Evolutionary conservation across 2,888 invertebrate genomes (phyloP), one percentile per base, ranked within the genome.

Genomic region (Ophion ellenae): DNA sequence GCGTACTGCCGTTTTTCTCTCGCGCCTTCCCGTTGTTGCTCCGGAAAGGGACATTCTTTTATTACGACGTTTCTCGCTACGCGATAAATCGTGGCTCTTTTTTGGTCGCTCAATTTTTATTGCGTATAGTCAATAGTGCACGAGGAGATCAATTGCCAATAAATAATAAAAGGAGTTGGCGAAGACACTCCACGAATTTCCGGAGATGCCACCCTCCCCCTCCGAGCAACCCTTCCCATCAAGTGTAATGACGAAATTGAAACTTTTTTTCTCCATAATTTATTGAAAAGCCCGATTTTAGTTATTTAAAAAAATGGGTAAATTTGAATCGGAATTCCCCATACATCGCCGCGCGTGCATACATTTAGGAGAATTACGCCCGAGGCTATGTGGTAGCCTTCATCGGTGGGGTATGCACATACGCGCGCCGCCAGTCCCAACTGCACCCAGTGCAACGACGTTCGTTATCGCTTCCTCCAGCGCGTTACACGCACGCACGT

Each of bases 401-500:
- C 83, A 66, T 79, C 64, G 61, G 59, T 71, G 57, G 61, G 61
- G 61, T n/a, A 64, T 53, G 86, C 70, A 81, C 73, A 80, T 76
- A 83, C 47, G 47, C 14, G 14, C 53, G 53, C 53, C 84, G 83
- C 84, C 85, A 81, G 84, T 83, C 76, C 86, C 87, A 87, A 87
- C 88, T 86, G 87, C 90, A 87, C 85, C 87, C 87, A 78, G 83
- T 87, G 85, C 81, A 85, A 64, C 17, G 53, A 53, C 78, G 79
- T 88, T 90, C 90, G 91, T 91, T 91, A 90, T 91, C 92, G 88
- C 90, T 89, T 89, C 71, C 71, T 71, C 69, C 73, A 32, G 83
- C 76, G 36, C 9, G 45, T 77, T 79, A 81, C 90, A 90, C 90
- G 91, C 89, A 91, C 91, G 92, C 92, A 93, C 92, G 92, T 92